Percentiles rank a stretch among this genome's conserved stretches.
Conservation (phyloP, 2,797 vertebrate species). For the Falco peregrinus region DNA sequence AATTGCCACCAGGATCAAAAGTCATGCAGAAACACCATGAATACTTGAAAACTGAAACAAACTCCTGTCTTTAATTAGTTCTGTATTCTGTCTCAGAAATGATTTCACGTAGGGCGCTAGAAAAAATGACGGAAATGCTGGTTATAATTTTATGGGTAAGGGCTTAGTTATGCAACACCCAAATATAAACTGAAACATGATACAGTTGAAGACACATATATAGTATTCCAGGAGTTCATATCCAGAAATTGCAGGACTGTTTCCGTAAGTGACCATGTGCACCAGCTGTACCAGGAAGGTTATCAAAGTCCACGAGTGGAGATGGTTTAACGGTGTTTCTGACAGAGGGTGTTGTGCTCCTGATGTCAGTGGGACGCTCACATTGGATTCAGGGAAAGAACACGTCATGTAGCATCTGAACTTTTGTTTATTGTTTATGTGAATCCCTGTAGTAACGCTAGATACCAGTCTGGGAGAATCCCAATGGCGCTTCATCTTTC, state of each 20-base stretch:
- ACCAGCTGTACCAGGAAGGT: background rate
- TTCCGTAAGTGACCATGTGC: background rate
- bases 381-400: background rate
- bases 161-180: conserved; percentile 30
- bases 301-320: background rate
- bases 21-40: background rate
- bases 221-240: background rate
- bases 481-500: background rate
- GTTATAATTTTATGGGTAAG: conserved; percentile 10
- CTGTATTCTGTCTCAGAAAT: background rate
- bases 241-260: background rate
- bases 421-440: background rate
- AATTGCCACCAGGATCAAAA: background rate
- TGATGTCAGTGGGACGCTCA: background rate
- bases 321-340: background rate
- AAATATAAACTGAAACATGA: conserved; percentile 58
- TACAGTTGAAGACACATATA: background rate
- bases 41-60: background rate
- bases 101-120: background rate
- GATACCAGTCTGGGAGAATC: background rate
- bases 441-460: background rate
- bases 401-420: background rate
- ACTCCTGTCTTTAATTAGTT: background rate
- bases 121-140: conserved; percentile 8
- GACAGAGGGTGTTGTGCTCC: background rate